Conservation (phyloP, 2,888 invertebrate genomes). For the Gari tellinella region DNA sequence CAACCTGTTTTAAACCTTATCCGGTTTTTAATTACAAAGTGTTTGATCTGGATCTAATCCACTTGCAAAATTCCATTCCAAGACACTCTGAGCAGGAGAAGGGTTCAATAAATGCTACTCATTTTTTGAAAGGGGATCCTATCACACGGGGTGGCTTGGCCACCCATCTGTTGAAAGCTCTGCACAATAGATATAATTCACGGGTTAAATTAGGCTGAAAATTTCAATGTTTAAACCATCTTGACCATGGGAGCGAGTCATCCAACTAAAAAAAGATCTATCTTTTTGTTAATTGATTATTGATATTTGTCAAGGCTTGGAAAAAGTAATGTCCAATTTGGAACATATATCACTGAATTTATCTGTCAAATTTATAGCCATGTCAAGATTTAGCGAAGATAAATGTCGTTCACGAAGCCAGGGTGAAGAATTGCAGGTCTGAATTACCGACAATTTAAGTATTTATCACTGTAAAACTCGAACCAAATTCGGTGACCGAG, state of each 20-base stretch:
- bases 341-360: conserved; percentile 44
- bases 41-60: too few relatives aligned
- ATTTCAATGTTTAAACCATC: conserved; percentile 55
- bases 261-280: conserved; percentile 35
- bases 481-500: conserved; percentile 39
- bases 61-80: too few relatives aligned
- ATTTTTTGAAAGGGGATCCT: conserved; percentile 34
- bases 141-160: conserved; percentile 40
- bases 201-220: conserved; percentile 53
- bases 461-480: conserved; percentile 31
- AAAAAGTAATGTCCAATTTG: conserved; percentile 54
- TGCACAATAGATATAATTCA: conserved; percentile 48
- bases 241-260: conserved; percentile 26
- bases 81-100: too few relatives aligned
- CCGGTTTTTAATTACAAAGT: too few relatives aligned
- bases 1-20: too few relatives aligned
- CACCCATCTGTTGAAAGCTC: conserved; percentile 46
- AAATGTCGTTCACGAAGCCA: conserved; percentile 29
- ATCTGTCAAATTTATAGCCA: conserved; percentile 36
- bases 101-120: too few relatives aligned
- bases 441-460: conserved; percentile 42
- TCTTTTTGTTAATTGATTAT: conserved; percentile 45
- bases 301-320: conserved; percentile 27
- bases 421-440: conserved; percentile 29
- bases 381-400: conserved; percentile 42